phyloP scores from a whole-genome alignment of 2,113 vertebrate genomes.

The Marmota monax region DNA sequence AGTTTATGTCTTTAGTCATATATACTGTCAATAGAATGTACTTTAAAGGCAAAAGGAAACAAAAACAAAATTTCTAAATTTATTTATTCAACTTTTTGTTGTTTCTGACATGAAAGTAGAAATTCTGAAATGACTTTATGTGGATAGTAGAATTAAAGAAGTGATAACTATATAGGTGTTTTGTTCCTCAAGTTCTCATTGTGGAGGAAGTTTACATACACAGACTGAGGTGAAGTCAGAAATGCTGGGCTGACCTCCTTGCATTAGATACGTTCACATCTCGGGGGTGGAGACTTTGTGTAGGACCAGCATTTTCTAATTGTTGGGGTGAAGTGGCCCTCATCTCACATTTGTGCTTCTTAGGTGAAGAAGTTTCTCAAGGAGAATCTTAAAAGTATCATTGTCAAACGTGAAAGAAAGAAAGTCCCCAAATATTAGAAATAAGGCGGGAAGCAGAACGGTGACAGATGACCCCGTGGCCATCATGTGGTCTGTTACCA shows the following conservation, averaged over 20 bases:
- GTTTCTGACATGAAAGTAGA: neutral
- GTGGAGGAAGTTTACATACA: too few relatives aligned
- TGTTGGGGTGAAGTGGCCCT: neutral
- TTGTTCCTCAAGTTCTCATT: neutral
- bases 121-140: neutral
- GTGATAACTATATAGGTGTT: neutral
- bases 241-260: neutral
- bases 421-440: neutral
- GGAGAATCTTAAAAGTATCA: neutral
- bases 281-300: neutral
- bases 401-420: neutral
- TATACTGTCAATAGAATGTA: neutral
- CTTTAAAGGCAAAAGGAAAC: neutral
- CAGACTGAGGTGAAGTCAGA: too few relatives aligned
- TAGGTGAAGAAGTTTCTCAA: neutral
- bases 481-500: neutral
- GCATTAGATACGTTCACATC: too few relatives aligned
- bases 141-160: neutral
- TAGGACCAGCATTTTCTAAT: neutral
- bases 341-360: neutral
- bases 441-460: neutral
- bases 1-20: neutral
- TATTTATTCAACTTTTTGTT: neutral
- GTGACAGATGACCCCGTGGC: neutral
- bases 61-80: neutral